Evolutionary conservation across 2,113 vertebrate genomes (phyloP), one percentile per base, ranked within the genome.

Genomic region (Notothenia coriiceps): DNA sequence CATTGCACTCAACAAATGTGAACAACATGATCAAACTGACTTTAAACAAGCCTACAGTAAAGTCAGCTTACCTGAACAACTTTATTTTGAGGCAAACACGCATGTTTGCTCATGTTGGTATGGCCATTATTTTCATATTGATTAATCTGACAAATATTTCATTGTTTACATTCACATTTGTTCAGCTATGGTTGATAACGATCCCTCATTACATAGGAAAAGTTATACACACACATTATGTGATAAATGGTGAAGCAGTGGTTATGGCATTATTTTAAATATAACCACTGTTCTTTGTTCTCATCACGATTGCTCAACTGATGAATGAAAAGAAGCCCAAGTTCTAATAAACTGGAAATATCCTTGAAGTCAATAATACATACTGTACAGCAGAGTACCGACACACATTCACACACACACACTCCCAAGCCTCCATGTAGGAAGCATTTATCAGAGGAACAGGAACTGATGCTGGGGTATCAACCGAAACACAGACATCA

Each of bases 391-490:
- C 82, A 74, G 83, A 82, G 80, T 13, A 64, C 66, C 1, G 14
- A 59, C 70, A 73, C 68, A 43, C 62, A 64, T n/a, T 56, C 79
- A 68, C 73, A 13, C 79, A 68, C 73, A 13, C 73, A 77, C 63
- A 74, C 77, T 44, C 75, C 66, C 22, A 62, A 56, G 70, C 75
- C 44, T 77, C 66, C 22, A 59, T 13, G 50, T 55, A 74, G 86
- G 71, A 88, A 85, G 88, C 70, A 77, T 80, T 67, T 72, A 82
- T 76, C 86, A 83, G 85, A 86, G 81, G 74, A 89, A 84, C 76
- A 79, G 78, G 84, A 91, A 87, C 88, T 88, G 89, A 92, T 91
- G 91, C 87, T 87, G 91, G 84, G 68, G 77, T 86, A 77, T 65
- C 63, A 88, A 91, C 86, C 25, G 25, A 93, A 91, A 90, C 69